These are phyloP conservation scores for Palythoa grandiflora DNA, from an alignment of 92 coral and sea anemone genomes.

Conservation along the genomic window DNA sequence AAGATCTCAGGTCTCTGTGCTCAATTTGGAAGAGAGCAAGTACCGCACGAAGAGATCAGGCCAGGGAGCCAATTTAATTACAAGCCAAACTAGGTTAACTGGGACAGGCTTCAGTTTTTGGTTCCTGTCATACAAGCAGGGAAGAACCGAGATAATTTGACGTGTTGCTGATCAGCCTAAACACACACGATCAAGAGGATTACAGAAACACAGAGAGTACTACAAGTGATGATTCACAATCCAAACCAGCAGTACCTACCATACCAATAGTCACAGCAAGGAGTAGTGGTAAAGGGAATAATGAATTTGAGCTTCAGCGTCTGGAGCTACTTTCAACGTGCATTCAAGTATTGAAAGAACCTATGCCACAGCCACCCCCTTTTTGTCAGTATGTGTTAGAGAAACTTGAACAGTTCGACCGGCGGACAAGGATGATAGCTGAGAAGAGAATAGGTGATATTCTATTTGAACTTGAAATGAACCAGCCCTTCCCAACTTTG, in stretches of 20 bases:
- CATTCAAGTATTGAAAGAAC: slow-evolving; percentile 68
- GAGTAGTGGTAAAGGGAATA: too few relatives aligned
- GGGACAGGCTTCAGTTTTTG: slow-evolving; percentile 66
- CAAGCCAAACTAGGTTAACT: slow-evolving; percentile 60
- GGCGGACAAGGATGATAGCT: slow-evolving; percentile 63
- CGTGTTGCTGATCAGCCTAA: too few relatives aligned
- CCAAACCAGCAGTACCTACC: not conserved
- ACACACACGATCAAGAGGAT: too few relatives aligned
- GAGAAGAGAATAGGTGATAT: slow-evolving; percentile 63
- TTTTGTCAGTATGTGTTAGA: slow-evolving; percentile 65
- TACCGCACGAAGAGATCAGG: slow-evolving; percentile 37
- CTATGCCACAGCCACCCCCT: slow-evolving; percentile 49
- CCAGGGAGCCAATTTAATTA: slow-evolving; percentile 42
- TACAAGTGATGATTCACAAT: too few relatives aligned
- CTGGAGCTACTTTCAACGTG: slow-evolving; percentile 68
- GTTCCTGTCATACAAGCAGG: slow-evolving; percentile 46
- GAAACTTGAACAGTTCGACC: slow-evolving; percentile 53
- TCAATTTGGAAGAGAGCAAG: slow-evolving; percentile 62
- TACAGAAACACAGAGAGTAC: too few relatives aligned
- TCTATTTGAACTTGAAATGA: slow-evolving; percentile 62
- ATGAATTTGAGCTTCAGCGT: not conserved
- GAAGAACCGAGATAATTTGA: too few relatives aligned
- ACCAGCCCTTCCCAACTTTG: slow-evolving; percentile 2
- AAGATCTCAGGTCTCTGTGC: slow-evolving; percentile 24
- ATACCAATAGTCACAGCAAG: not conserved